These are phyloP conservation scores for Sarcophilus harrisii DNA, from an alignment of 2,797 vertebrate genomes.

Conservation along the genomic window DNA sequence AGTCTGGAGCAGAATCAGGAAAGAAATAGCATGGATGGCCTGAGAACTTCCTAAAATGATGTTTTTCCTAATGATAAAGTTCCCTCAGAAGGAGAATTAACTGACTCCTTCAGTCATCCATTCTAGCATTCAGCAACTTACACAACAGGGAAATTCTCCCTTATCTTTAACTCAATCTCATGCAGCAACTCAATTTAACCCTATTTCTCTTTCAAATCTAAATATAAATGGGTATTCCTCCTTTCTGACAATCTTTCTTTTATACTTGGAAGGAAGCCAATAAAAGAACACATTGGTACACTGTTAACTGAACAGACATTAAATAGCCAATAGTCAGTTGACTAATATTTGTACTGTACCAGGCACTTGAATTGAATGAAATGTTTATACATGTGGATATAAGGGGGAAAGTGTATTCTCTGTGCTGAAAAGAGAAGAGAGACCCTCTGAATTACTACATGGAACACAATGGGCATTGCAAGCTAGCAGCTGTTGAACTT, in stretches of 20 bases:
- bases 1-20: neutral
- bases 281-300: neutral
- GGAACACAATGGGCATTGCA: neutral
- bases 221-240: neutral
- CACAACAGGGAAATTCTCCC: neutral
- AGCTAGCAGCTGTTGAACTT: constrained; percentile 51
- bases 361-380: constrained; percentile 28
- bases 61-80: neutral
- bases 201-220: constrained; percentile 28
- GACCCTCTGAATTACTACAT: constrained; percentile 4
- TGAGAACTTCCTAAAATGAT: neutral
- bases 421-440: neutral
- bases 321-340: neutral
- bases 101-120: neutral
- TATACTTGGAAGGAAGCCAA: constrained; percentile 24
- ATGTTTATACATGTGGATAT: neutral
- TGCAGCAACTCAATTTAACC: neutral
- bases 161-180: constrained; percentile 19
- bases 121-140: neutral
- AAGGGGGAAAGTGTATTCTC: constrained; percentile 37
- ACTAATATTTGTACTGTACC: constrained; percentile 24
- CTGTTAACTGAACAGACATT: constrained; percentile 6
- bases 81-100: neutral
- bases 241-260: neutral
- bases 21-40: neutral